Base-by-base conservation (phyloP, 2,797 vertebrate genomes). In the Phoeniculus purpureus region DNA sequence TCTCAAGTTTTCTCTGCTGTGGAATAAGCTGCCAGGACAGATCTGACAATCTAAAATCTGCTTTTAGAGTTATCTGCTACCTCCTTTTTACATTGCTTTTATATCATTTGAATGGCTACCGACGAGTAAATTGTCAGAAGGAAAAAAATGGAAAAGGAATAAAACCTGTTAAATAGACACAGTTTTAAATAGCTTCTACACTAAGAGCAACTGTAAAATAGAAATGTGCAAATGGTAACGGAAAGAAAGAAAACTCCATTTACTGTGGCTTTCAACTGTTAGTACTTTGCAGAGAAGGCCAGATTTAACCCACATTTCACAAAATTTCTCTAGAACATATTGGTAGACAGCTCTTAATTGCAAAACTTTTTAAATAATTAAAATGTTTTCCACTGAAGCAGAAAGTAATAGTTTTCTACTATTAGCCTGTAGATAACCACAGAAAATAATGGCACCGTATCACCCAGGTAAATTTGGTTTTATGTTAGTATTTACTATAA, bases 1-100 rank as follows among this genome's bases (percentile, higher is more conserved):
- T 59, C 50, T 65, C 85, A 85, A 27, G 65, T 67, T 93, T 93
- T 19, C 29, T 94, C 83, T 88, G 29, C 68, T 91, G 81, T 90
- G 85, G 85, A 94, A 94, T 88, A 40, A 95, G 54, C 75, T 92
- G 61, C 47, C 47, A 56, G 66, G 83, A 92, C n/a, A 93, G 60
- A 91, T 91, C 37, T 7, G 20, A 82, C 68, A 90, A 58, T 92
- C 54, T 86, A 77, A 87, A 90, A 92, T 85, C 40, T 68, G 65
- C 47, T 88, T 89, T 86, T 87, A 84, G 43, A 88, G 59, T 88
- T 54, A 19, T 91, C 18, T 71, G 34, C 60, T 79, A 86, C 29
- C 21, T 81, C 51, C 8, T 55, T 87, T 70, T 85, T 3, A 84
- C 88, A 43, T 70, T 92, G 74, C 37, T 84, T 27, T 64, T 79